phyloP scores from a whole-genome alignment of 2,113 vertebrate species.

The Tupaia chinensis region DNA sequence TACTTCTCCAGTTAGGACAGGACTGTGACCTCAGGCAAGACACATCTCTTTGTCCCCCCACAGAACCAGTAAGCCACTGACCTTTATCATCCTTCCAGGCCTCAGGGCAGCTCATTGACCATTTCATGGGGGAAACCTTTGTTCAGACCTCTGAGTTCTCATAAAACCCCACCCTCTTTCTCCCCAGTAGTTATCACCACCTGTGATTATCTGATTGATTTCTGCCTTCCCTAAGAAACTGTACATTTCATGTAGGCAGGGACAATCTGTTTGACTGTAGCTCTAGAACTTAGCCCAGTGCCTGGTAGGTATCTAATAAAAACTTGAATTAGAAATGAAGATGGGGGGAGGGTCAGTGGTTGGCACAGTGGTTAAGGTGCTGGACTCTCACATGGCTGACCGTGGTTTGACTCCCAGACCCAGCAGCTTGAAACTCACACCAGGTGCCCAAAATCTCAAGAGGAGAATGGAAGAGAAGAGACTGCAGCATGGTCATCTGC shows the following conservation, averaged over 20 bases:
- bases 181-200: not conserved
- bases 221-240: conserved; percentile 1
- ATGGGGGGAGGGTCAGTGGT: too few species aligned
- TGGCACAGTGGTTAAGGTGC: too few species aligned
- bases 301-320: not conserved
- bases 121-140: not conserved
- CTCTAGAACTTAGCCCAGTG: not conserved
- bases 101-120: not conserved
- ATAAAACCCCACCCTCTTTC: not conserved
- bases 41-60: not conserved
- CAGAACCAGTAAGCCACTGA: not conserved
- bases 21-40: not conserved
- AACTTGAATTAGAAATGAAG: not conserved
- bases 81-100: not conserved
- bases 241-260: not conserved
- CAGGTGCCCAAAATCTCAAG: too few species aligned
- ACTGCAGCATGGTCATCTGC: too few species aligned
- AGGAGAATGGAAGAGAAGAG: too few species aligned
- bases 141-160: not conserved
- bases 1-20: not conserved
- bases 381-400: too few species aligned
- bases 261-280: not conserved
- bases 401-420: too few species aligned
- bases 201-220: not conserved
- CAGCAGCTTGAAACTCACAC: too few species aligned